Base-by-base conservation (phyloP, 2,113 vertebrate genomes). In the Podarcis cretensis region DNA sequence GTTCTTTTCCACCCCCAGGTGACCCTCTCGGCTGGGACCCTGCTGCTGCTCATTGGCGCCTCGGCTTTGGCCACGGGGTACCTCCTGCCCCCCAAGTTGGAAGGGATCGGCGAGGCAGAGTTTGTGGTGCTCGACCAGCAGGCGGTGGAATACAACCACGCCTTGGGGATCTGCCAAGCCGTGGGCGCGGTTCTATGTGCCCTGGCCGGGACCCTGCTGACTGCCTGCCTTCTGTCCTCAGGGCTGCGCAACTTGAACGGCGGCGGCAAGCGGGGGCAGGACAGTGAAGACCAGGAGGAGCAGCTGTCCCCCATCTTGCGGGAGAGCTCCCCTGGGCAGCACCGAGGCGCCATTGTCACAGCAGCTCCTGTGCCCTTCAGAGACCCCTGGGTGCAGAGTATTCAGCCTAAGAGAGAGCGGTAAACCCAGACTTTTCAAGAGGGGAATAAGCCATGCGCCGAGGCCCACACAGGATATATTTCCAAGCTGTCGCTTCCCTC, bases 51-150 rank as follows among this genome's bases (percentile, higher is more conserved):
- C 20, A 40, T 91, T 5, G 96, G 96, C 1, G 87, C 90, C 0
- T 87, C 95, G 0, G 94, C 94, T 3, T 82, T 97, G 90, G 94
- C 91, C 48, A 94, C 92, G 0, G 95, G 96, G 57, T 96, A 93
- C 16, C 89, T 95, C 0, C 90, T 96, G 66, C 95, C 96, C 30
- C 94, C 92, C 1, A 96, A 93, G 85, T 87, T 97, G 84, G 97
- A 97, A 43, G 93, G 93, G 48, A 94, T 97, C 0, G 92, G 91
- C 2, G 95, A 94, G 14, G 93, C 90, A 0, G 94, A 96, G 54
- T 90, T 96, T 16, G n/a, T 95, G 59, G 89, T 96, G 18, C 68
- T 96, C 78, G 97, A 97, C 16, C 74, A 79, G 73, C 93, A 35
- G 27, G 96, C 95, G 1, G 82, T 90, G 0, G 83, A 90, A 75